Percentiles rank a stretch among this genome's conserved stretches.
These are phyloP conservation scores for Troglohyphantes excavatus DNA, from an alignment of 2,888 invertebrate species.

Conservation along the genomic window DNA sequence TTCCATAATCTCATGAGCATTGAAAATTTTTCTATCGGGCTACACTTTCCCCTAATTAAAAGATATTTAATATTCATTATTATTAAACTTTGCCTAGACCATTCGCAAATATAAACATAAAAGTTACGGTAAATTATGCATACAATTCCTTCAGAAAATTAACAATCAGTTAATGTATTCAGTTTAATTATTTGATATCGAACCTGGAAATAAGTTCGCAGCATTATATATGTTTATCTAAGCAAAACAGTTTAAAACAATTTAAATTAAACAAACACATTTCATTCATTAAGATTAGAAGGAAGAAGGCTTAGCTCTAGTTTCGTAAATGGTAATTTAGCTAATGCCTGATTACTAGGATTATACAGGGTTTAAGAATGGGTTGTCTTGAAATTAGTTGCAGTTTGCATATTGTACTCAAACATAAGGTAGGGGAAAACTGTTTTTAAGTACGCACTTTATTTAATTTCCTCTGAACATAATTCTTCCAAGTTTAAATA, in stretches of 20 bases:
- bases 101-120: no score
- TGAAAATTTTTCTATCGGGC: no score
- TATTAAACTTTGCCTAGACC: no score
- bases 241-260: neutral
- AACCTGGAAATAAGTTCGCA: neutral
- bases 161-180: no score
- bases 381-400: neutral
- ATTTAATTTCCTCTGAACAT: constrained; percentile 7
- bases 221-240: neutral
- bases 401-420: neutral
- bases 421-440: neutral
- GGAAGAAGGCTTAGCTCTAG: neutral
- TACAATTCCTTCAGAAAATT: no score
- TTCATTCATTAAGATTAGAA: neutral
- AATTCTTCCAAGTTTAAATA: constrained; percentile 22
- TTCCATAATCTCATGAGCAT: no score
- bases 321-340: neutral
- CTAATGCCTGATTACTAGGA: constrained; percentile 47
- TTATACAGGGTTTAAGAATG: constrained; percentile 12
- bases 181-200: neutral
- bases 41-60: no score
- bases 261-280: constrained; percentile 3
- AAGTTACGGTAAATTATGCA: no score
- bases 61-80: no score
- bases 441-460: neutral